phyloP scores from a whole-genome alignment of 2,888 invertebrate species.

The Strigamia transsilvanica region DNA sequence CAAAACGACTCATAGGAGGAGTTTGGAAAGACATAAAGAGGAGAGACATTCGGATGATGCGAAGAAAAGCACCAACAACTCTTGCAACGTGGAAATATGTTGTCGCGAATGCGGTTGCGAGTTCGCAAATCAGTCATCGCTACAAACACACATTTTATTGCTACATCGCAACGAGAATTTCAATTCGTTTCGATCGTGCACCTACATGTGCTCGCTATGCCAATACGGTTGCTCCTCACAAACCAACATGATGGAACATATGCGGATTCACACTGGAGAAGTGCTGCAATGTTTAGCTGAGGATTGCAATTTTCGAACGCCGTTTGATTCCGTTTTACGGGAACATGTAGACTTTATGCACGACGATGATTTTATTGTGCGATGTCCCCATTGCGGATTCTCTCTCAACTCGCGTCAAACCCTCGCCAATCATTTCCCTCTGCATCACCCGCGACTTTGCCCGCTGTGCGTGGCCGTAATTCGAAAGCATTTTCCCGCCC shows the following conservation, averaged over 20 bases:
- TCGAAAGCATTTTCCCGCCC: conserved; percentile 53
- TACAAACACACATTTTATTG: conserved; percentile 61
- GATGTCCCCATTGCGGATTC: conserved; percentile 61
- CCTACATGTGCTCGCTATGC: conserved; percentile 67
- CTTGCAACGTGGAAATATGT: conserved; percentile 69
- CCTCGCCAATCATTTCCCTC: conserved; percentile 56
- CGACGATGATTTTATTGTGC: conserved; percentile 57
- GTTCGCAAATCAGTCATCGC: conserved; percentile 68
- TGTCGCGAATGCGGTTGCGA: conserved; percentile 69
- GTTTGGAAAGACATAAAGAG: conserved; percentile 60
- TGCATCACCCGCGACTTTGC: conserved; percentile 60
- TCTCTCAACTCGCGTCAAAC: conserved; percentile 57
- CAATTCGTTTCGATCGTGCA: conserved; percentile 22
- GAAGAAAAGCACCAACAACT: conserved; percentile 69
- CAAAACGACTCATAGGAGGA: conserved; percentile 61
- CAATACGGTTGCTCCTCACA: conserved; percentile 66
- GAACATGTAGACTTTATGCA: conserved; percentile 60
- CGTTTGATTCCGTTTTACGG: conserved; percentile 60
- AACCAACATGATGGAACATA: conserved; percentile 67
- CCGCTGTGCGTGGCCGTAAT: conserved; percentile 52
- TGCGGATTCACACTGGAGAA: conserved; percentile 64
- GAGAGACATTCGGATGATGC: conserved; percentile 61
- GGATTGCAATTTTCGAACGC: conserved; percentile 60
- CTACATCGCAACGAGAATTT: conserved; percentile 57
- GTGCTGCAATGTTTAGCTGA: conserved; percentile 62